Conservation (phyloP, 2,113 vertebrate genomes). For the Oxyura jamaicensis region DNA sequence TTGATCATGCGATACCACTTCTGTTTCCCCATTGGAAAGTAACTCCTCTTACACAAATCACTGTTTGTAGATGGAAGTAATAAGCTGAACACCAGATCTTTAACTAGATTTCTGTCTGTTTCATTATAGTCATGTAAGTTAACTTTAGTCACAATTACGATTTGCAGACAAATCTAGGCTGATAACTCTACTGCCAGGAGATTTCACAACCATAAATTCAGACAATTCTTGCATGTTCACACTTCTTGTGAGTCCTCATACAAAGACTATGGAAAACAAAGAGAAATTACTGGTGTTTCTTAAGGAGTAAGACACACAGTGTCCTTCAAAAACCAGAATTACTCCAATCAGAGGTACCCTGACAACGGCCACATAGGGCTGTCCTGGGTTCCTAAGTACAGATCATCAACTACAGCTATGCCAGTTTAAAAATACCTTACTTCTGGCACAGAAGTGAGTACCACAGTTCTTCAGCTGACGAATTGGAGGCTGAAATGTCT, state of each 20-base stretch:
- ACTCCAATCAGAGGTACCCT: not conserved
- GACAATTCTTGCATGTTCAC: not conserved
- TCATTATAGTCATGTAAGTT: not conserved
- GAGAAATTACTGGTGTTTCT: not conserved
- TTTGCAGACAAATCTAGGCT: not conserved
- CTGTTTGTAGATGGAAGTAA: not conserved
- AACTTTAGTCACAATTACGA: not conserved
- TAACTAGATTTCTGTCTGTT: not conserved
- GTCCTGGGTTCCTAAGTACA: not conserved
- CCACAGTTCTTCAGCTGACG: not conserved
- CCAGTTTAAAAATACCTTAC: rapidly evolving
- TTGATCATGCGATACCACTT: not conserved
- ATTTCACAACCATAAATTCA: not conserved
- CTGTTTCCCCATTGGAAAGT: not conserved
- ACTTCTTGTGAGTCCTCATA: not conserved
- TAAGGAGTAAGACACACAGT: not conserved
- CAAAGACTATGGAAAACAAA: not conserved
- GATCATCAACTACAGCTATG: not conserved
- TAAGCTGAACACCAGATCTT: not conserved
- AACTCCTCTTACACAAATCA: not conserved
- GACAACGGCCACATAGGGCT: not conserved
- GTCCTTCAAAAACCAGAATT: rapidly evolving
- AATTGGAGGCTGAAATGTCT: not conserved
- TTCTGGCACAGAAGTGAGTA: not conserved
- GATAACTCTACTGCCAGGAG: not conserved